Percentiles rank a stretch among this genome's conserved stretches.
Conservation (phyloP, 2,113 vertebrate species). For the Tragulus kanchil region DNA sequence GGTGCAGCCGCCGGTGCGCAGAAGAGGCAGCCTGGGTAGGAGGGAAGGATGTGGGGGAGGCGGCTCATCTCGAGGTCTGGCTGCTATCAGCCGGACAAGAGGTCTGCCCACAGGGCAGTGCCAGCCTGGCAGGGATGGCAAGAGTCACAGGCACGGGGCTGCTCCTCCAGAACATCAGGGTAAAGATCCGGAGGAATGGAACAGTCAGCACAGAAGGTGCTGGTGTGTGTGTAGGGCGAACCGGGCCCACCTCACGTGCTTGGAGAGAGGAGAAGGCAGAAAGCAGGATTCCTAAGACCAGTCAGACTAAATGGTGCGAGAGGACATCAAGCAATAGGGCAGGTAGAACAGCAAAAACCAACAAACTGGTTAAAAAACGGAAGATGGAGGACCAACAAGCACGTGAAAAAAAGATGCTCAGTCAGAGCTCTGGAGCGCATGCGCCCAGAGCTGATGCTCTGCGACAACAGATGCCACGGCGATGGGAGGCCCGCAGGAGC, state of each 20-base stretch:
- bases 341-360: background rate
- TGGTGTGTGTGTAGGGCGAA: background rate
- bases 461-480: no score
- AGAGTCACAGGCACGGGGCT: background rate
- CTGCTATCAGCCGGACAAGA: background rate
- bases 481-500: no score
- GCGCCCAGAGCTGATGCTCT: no score
- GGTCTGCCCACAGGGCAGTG: background rate
- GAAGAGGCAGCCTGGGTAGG: background rate
- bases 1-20: fast-evolving
- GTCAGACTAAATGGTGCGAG: background rate
- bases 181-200: background rate
- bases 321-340: background rate
- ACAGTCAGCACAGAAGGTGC: background rate
- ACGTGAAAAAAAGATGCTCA: background rate
- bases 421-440: no score
- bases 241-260: fast-evolving
- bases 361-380: background rate
- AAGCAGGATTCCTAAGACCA: background rate
- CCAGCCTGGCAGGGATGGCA: no score
- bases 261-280: background rate
- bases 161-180: background rate
- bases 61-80: background rate
- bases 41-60: background rate
- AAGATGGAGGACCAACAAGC: background rate